Evolutionary conservation across 1,140 invertebrate species (phyloP).

Genomic region (Atta cephalotes): DNA sequence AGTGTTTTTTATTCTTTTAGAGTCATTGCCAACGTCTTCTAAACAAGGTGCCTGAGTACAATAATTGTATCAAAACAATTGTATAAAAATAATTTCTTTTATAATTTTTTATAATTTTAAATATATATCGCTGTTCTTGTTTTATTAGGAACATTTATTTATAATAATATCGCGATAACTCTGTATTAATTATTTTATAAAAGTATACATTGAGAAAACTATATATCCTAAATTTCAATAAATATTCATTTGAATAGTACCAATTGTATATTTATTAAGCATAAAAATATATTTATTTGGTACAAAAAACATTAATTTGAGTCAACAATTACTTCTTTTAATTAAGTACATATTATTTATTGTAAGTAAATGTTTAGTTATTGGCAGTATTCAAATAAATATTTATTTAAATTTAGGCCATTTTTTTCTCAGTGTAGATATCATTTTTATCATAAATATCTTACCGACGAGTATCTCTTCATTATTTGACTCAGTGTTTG

Average conservation of each 20-base stretch:
- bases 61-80: not conserved
- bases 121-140: not conserved
- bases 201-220: not conserved
- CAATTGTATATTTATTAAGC: no score
- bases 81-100: no score
- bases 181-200: not conserved
- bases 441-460: not conserved
- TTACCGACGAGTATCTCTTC: constrained; percentile 72
- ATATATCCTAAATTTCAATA: no score
- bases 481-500: not conserved
- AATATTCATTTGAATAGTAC: no score
- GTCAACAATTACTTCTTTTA: no score
- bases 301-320: no score
- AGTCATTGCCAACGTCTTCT: constrained; percentile 32
- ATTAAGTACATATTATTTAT: no score
- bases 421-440: not conserved
- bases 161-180: not conserved
- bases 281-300: no score
- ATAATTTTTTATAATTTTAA: constrained; percentile 4
- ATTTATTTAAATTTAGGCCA: no score
- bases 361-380: no score
- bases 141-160: not conserved
- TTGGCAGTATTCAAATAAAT: no score
- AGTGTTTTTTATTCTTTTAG: constrained; percentile 46
- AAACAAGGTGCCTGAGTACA: constrained; percentile 66